Percentiles rank a stretch among this genome's conserved stretches.
phyloP scores from a whole-genome alignment of 2,888 invertebrate species.

The Plusia festucae region DNA sequence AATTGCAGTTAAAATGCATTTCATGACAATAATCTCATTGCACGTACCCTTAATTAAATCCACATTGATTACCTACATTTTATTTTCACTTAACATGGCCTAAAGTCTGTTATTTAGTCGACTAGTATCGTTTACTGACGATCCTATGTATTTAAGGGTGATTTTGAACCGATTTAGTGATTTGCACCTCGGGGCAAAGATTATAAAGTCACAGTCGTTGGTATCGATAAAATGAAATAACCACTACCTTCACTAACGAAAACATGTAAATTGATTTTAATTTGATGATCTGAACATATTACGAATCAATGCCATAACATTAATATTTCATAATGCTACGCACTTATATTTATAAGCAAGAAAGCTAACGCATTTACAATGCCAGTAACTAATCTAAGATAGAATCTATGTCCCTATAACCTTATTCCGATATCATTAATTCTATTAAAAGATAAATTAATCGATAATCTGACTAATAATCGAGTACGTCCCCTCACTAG shows the following conservation, averaged over 20 bases:
- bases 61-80: constrained; percentile 57
- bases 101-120: constrained; percentile 70
- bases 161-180: constrained; percentile 70
- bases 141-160: constrained; percentile 57
- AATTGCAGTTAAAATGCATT: constrained; percentile 5
- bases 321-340: neutral
- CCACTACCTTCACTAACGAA: constrained; percentile 9
- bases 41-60: constrained; percentile 35
- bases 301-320: neutral
- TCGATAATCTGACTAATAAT: constrained; percentile 50
- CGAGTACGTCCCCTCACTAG: constrained; percentile 62
- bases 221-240: constrained; percentile 47
- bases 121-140: constrained; percentile 47
- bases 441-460: constrained; percentile 44
- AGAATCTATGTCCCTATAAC: constrained; percentile 24
- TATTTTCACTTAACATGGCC: constrained; percentile 71
- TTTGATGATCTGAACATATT: neutral
- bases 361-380: constrained; percentile 16
- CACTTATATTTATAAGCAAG: neutral
- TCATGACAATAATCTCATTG: constrained; percentile 28
- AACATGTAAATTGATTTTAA: neutral
- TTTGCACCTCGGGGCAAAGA: constrained; percentile 56
- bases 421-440: constrained; percentile 43
- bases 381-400: constrained; percentile 26
- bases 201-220: constrained; percentile 16